Conservation (phyloP, 2,113 vertebrate genomes). For the Boleophthalmus pectinirostris region DNA sequence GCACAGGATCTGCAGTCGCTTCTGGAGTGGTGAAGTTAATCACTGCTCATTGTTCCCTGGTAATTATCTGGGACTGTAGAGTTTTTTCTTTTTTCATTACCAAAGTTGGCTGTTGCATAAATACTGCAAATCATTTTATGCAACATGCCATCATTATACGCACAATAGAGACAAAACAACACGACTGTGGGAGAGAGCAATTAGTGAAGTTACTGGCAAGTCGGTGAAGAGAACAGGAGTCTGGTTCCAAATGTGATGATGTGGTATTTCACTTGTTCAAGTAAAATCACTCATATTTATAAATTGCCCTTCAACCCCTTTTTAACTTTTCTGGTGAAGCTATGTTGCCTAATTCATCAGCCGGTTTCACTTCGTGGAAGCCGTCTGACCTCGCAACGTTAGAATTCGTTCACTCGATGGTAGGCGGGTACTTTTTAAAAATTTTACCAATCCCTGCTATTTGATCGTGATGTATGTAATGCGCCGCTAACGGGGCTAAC, state of each 20-base stretch:
- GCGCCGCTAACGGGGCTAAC: no score
- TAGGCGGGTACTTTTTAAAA: no score
- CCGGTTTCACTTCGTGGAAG: no score
- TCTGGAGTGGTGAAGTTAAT: slow-evolving; percentile 9
- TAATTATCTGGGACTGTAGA: slow-evolving; percentile 12
- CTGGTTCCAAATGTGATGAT: not conserved
- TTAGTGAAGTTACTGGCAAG: not conserved
- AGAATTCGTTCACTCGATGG: no score
- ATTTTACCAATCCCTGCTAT: no score
- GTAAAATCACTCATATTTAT: not conserved
- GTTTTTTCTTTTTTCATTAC: slow-evolving; percentile 18
- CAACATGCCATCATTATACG: not conserved
- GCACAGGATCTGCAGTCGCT: not conserved
- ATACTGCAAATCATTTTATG: slow-evolving; percentile 1
- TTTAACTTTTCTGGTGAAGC: no score
- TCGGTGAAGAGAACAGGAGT: not conserved
- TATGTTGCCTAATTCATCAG: no score
- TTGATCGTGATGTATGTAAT: no score
- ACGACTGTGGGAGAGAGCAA: not conserved
- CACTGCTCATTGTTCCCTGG: slow-evolving; percentile 11
- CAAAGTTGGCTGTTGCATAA: slow-evolving; percentile 12
- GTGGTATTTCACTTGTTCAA: not conserved
- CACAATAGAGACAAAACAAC: not conserved
- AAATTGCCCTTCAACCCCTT: no score
- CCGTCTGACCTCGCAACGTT: no score